These are phyloP conservation scores for Cygnus buccinator DNA, from an alignment of 2,113 vertebrate species.

Conservation along the genomic window DNA sequence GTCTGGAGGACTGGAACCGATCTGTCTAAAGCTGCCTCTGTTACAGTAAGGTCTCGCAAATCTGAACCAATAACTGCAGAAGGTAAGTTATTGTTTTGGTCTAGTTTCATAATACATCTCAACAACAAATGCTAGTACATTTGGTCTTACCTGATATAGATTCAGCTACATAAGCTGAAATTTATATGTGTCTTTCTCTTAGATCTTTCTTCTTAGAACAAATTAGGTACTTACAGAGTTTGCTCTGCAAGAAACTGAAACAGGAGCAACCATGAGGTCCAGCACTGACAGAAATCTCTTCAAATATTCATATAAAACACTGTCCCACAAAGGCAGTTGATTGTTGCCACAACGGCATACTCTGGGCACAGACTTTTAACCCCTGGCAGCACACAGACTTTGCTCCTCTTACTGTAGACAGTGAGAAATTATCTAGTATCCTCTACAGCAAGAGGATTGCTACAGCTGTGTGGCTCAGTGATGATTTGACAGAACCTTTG, in stretches of 20 bases:
- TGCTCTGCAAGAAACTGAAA: not conserved
- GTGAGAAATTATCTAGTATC: not conserved
- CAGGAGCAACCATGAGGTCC: not conserved
- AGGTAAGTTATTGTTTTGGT: slow-evolving; percentile 73
- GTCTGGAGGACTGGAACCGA: slow-evolving; percentile 93
- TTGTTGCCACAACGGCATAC: not conserved
- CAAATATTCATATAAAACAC: not conserved
- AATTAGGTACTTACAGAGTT: not conserved
- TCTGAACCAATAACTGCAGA: slow-evolving; percentile 87
- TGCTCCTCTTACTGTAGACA: not conserved
- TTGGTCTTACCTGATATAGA: not conserved
- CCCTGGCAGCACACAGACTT: not conserved
- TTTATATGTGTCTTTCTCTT: not conserved
- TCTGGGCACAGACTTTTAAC: not conserved
- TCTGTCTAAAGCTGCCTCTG: slow-evolving; percentile 85
- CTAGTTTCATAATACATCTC: not conserved
- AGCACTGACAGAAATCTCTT: not conserved
- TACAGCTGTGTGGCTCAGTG: not conserved
- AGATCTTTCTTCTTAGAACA: not conserved
- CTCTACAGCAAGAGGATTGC: not conserved
- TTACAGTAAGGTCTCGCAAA: slow-evolving; percentile 90
- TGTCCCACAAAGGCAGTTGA: not conserved
- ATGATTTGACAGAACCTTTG: not conserved
- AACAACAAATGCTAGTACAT: not conserved
- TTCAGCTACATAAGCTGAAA: not conserved